phyloP scores from a whole-genome alignment of 64 coral and sea anemone species.

The Pocillopora damicornis region DNA sequence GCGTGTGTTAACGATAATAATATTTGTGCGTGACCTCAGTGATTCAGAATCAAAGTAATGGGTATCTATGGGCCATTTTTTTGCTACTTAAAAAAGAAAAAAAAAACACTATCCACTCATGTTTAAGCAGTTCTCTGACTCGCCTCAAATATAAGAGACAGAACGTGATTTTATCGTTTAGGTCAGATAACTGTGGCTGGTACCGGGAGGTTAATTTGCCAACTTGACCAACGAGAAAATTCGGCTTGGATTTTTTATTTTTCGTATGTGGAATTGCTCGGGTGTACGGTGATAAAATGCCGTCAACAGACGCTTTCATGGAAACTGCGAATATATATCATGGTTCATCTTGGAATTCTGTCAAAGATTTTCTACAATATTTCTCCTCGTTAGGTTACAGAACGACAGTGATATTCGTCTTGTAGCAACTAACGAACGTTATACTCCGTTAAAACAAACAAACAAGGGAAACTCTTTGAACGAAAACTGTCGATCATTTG shows the following conservation, averaged over 20 bases:
- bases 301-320: neutral
- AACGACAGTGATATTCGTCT: neutral
- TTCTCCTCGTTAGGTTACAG: neutral
- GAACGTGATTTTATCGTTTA: too few species aligned
- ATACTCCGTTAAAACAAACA: neutral
- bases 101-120: too few species aligned
- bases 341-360: neutral
- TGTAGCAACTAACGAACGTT: neutral
- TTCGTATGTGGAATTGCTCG: neutral
- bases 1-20: neutral
- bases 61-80: neutral
- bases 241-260: neutral
- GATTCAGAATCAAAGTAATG: constrained; percentile 17
- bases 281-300: neutral
- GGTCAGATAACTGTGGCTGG: too few species aligned
- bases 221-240: neutral
- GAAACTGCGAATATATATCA: neutral
- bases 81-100: neutral
- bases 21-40: constrained; percentile 39
- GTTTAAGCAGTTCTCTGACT: too few species aligned
- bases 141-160: too few species aligned
- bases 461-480: neutral
- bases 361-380: neutral
- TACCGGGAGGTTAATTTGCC: neutral
- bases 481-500: neutral